Evolutionary conservation across 1,140 invertebrate genomes (phyloP).

Genomic region (Bombus fervidus): DNA sequence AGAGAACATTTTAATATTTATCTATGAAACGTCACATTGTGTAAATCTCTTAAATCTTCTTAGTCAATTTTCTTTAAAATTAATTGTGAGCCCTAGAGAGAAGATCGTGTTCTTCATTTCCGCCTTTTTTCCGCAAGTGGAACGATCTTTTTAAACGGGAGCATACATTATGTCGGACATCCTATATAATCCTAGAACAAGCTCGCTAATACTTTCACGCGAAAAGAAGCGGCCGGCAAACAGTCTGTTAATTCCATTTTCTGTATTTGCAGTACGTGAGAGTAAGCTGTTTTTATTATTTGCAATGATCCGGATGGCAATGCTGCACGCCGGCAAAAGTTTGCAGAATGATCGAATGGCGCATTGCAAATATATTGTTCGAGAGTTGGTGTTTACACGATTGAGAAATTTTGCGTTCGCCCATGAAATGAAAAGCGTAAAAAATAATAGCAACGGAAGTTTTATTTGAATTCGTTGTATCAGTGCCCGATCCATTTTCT

Average conservation of each 20-base stretch:
- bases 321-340: background rate
- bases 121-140: too few species aligned
- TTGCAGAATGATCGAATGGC: slow-evolving; percentile 2
- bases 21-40: too few species aligned
- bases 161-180: too few species aligned
- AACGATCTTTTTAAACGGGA: too few species aligned
- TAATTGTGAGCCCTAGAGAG: too few species aligned
- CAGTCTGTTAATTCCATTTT: slow-evolving; percentile 36
- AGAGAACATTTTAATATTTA: too few species aligned
- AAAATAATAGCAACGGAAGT: background rate
- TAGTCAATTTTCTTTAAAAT: too few species aligned
- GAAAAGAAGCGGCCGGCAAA: background rate
- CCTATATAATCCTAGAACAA: background rate
- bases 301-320: background rate
- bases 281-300: slow-evolving; percentile 38
- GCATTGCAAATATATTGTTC: slow-evolving; percentile 4
- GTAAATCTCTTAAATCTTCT: too few species aligned
- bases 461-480: background rate
- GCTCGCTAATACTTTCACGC: background rate
- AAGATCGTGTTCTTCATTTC: too few species aligned
- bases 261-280: slow-evolving; percentile 41
- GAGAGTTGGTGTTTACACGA: background rate
- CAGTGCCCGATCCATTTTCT: background rate
- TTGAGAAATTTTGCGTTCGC: background rate
- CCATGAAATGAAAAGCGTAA: background rate